A percentile compares a stretch with the other conserved stretches of the same genome.
Evolutionary conservation across 2,888 invertebrate species (phyloP).

Genomic region (Phlogophora meticulosa): DNA sequence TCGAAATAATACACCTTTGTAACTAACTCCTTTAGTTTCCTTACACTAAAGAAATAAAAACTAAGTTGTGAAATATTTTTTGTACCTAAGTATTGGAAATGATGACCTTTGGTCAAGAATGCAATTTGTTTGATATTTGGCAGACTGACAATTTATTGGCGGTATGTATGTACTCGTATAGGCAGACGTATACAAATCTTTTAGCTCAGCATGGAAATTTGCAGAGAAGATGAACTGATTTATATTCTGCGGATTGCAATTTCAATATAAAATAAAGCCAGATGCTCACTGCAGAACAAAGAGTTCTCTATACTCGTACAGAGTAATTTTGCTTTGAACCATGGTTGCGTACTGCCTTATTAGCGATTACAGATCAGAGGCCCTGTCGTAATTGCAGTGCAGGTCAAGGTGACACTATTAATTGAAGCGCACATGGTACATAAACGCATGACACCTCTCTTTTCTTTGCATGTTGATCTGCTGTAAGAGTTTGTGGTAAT

Average conservation of each 20-base stretch:
- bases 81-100: background rate
- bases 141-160: constrained; percentile 32
- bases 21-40: background rate
- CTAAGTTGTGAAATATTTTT: background rate
- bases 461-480: background rate
- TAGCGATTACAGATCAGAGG: background rate
- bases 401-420: background rate
- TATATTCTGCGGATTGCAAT: constrained; percentile 1
- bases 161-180: constrained; percentile 14
- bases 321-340: constrained; percentile 1
- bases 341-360: constrained; percentile 1
- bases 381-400: constrained; percentile 4
- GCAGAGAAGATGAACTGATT: constrained; percentile 10
- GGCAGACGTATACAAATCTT: background rate
- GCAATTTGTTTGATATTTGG: constrained; percentile 34
- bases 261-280: constrained; percentile 10
- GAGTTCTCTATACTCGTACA: background rate
- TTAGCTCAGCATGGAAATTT: background rate
- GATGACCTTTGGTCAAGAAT: constrained; percentile 31
- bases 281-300: constrained; percentile 21
- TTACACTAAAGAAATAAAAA: background rate
- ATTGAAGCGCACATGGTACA: background rate
- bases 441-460: constrained; percentile 1
- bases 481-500: background rate
- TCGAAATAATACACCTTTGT: constrained; percentile 13